A percentile compares a stretch with the other conserved stretches of the same genome.
Evolutionary conservation across 2,113 vertebrate genomes (phyloP).

Genomic region (Terrapene triunguis): DNA sequence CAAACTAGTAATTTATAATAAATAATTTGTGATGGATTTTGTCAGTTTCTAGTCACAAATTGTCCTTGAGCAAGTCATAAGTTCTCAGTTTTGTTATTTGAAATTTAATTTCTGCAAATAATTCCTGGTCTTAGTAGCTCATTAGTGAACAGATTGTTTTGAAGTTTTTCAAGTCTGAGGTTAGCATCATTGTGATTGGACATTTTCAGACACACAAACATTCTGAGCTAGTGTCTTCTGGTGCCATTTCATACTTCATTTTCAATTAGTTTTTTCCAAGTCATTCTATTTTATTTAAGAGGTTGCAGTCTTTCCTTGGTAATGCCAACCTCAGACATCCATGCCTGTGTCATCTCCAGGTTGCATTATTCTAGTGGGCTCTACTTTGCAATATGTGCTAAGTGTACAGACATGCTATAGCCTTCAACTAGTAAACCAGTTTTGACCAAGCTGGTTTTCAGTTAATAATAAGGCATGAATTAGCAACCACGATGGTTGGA

Average conservation of each 20-base stretch:
- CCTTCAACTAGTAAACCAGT: not conserved
- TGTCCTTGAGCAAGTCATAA: not conserved
- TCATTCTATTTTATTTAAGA: not conserved
- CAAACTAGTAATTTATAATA: not conserved
- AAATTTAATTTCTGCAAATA: not conserved
- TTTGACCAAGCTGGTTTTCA: not conserved
- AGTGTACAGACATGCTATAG: not conserved
- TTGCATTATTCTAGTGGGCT: not conserved
- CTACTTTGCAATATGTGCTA: not conserved
- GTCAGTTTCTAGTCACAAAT: not conserved
- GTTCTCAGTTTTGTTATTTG: not conserved
- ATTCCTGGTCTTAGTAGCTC: not conserved
- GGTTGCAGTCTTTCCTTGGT: not conserved
- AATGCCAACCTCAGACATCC: not conserved
- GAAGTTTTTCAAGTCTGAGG: not conserved
- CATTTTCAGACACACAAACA: not conserved
- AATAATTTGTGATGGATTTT: not conserved
- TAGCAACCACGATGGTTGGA: not conserved
- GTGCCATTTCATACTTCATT: fast-evolving
- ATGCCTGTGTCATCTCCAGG: fast-evolving
- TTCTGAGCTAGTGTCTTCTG: not conserved
- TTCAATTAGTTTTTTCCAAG: not conserved
- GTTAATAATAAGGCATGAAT: not conserved
- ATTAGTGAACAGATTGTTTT: not conserved
- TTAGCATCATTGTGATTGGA: too few species aligned